Conservation (phyloP, 2,797 vertebrate species). For the Dryobates pubescens region DNA sequence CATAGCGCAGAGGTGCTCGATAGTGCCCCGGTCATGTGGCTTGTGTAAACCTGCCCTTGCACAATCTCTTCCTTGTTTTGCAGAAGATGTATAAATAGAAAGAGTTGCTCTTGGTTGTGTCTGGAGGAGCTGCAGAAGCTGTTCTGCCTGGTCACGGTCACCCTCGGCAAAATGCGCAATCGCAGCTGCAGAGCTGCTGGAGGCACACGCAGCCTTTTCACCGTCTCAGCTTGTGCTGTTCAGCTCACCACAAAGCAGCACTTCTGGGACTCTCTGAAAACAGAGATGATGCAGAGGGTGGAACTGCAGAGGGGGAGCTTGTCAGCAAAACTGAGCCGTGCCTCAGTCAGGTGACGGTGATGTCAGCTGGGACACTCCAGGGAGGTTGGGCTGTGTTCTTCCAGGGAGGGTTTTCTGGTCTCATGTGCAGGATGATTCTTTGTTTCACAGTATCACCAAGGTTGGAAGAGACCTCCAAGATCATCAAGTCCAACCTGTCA, state of each 20-base stretch:
- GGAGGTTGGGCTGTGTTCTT: neutral
- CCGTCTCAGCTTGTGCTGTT: fast-evolving
- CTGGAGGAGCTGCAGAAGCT: neutral
- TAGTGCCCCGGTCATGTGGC: neutral
- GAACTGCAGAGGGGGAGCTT: neutral
- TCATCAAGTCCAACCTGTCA: no score
- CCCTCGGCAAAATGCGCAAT: fast-evolving
- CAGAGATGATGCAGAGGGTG: fast-evolving
- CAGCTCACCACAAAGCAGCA: fast-evolving
- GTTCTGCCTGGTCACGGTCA: neutral
- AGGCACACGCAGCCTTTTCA: fast-evolving
- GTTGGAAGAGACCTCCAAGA: no score
- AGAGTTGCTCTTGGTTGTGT: neutral
- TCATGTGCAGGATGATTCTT: neutral
- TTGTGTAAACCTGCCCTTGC: constrained; percentile 31
- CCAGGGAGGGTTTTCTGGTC: neutral
- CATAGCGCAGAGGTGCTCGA: neutral
- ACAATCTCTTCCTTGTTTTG: neutral
- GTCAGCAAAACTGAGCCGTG: neutral
- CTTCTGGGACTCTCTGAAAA: neutral
- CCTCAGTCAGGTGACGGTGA: neutral
- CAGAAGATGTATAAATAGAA: constrained; percentile 42
- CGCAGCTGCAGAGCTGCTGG: neutral
- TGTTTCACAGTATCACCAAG: no score
- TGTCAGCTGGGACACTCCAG: neutral